Base-by-base conservation (phyloP, 2,797 vertebrate species). In the Oreochromis grahami region DNA sequence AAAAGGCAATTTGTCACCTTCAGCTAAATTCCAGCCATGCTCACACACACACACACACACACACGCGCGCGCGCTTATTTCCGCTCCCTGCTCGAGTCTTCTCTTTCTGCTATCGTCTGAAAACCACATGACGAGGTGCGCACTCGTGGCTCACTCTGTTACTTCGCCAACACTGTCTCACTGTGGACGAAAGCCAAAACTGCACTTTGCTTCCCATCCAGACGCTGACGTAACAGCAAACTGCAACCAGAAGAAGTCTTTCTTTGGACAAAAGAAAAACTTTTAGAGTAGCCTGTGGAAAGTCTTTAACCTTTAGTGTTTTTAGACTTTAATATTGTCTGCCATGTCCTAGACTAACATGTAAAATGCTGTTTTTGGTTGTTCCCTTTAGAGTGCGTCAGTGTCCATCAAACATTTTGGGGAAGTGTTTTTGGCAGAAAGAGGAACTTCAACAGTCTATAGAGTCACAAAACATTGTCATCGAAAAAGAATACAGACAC, bases 1-100 rank as follows among this genome's bases (percentile, higher is more conserved):
- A 92, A 63, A 80, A 79, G 84, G 85, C 90, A 89, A 82, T 95
- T 84, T 94, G 92, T 95, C 94, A 94, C 92, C 76, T 93, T 92
- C 74, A 86, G 77, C 65, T 80, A 86, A 92, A 96, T 93, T 93
- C 90, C 77, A 88, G 56, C 70, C 29, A 24, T 50, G 17, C 72
- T 4, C 58, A 19, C 58, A 78, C 38, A n/a, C 38, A 60, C 32
- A 41, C 63, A 82, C n/a, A n/a, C n/a, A n/a, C n/a, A n/a, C n/a
- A n/a, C n/a, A n/a, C n/a, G 19, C 72, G 24, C 51, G 70, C 34
- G 48, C 65, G 2, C 14, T 29, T 26, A 29, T 72, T 65, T 68
- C 60, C 70, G 26, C 60, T 50, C 36, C 21, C 21, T n/a, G 68
- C 15, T 41, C 24, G 21, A 86, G 45, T 58, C 43, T 83, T 51